Base-by-base conservation (phyloP, 2,797 vertebrate species). In the Oryzias sinensis region DNA sequence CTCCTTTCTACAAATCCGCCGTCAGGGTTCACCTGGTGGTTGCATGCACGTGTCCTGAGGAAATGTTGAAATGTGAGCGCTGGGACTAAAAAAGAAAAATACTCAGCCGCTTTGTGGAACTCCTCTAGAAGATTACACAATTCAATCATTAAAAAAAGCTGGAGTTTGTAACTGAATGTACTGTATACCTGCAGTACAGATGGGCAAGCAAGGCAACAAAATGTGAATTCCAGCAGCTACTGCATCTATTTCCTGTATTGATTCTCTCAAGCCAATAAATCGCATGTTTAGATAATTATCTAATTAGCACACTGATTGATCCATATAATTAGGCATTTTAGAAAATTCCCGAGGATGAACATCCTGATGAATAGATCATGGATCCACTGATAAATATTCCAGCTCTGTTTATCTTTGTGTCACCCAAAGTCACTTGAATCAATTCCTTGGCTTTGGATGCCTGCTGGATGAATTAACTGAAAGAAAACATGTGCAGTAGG, bases 311-410 rank as follows among this genome's bases (percentile, higher is more conserved):
- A 67, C 75, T 91, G 91, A 93, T 91, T 90, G 88, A 63, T 85
- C 83, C 25, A 65, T 84, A 89, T 93, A 92, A 92, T 92, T 91
- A 91, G 88, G 88, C 89, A 87, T 90, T 89, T 92, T 89, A 89
- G 85, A 82, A 90, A 87, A 91, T 91, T 86, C 88, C 87, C 74
- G 53, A 53, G 79, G 87, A 90, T 91, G 74, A 91, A 87, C 83
- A 88, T 89, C 89, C 89, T 87, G 48, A 82, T 37, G 84, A 64
- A 80, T 59, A 55, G 86, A 81, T 90, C 84, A 83, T 77, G 81
- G 62, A 65, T 65, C 79, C 49, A 69, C 75, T 46, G 29, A 76
- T 61, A 86, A 68, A 76, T 63, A 67, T 80, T 74, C 70, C 64
- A 75, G 53, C 60, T 41, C 53, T 70, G 83, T 54, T 72, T 72